A percentile compares a stretch with the other conserved stretches of the same genome.
Evolutionary conservation across 2,113 vertebrate species (phyloP).

Genomic region (Hymenochirus boettgeri): DNA sequence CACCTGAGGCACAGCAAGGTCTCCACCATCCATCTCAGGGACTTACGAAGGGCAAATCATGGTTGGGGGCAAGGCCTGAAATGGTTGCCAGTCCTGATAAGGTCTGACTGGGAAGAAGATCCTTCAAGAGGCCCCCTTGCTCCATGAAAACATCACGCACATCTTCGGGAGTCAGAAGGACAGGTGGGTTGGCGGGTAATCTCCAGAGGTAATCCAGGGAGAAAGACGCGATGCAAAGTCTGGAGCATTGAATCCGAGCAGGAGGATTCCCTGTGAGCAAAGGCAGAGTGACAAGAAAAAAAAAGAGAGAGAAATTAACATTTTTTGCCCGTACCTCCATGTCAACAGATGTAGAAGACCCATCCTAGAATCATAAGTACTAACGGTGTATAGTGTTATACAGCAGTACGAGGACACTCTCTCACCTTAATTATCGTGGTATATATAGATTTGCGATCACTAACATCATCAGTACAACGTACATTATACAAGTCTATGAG

Average conservation of each 20-base stretch:
- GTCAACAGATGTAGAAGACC: too few relatives aligned
- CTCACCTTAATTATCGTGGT: too few relatives aligned
- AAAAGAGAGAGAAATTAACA: too few relatives aligned
- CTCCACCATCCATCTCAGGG: slow-evolving; percentile 70
- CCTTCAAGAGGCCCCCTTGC: slow-evolving; percentile 47
- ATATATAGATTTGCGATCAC: too few relatives aligned
- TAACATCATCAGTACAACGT: too few relatives aligned
- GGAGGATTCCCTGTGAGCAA: slow-evolving; percentile 38
- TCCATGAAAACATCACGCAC: slow-evolving; percentile 50
- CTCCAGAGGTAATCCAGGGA: slow-evolving; percentile 26
- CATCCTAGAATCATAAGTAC: too few relatives aligned
- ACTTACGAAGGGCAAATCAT: slow-evolving; percentile 60
- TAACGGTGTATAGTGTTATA: too few relatives aligned
- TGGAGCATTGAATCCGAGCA: slow-evolving; percentile 25
- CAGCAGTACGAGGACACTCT: too few relatives aligned
- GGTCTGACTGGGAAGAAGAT: slow-evolving; percentile 62
- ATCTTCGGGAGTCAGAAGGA: slow-evolving; percentile 26
- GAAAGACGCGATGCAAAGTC: slow-evolving; percentile 43
- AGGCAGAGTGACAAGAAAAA: background rate
- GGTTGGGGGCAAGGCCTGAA: slow-evolving; percentile 62
- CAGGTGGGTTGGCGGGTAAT: slow-evolving; percentile 24
- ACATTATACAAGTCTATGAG: too few relatives aligned
- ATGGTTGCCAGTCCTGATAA: slow-evolving; percentile 74
- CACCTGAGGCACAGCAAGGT: slow-evolving; percentile 49
- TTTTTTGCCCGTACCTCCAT: too few relatives aligned